Evolutionary conservation across 64 coral and sea anemone species (phyloP), one percentile per base, ranked within the genome.

Genomic region (Porites lutea): DNA sequence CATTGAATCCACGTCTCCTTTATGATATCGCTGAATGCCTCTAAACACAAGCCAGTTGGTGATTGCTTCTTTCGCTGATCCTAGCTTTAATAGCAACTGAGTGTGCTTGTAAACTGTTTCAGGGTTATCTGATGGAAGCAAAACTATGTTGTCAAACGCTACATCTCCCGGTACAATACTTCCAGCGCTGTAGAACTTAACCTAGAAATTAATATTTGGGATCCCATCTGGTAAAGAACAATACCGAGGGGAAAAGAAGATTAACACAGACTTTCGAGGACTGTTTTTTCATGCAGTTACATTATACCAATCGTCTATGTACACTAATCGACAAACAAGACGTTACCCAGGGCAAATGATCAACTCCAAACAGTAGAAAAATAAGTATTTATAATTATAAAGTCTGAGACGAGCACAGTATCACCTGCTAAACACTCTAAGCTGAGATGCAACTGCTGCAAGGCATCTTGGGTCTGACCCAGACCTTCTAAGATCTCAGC

Each of bases 401-500:
- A 37, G 27, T 37, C 27, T 37, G 27, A 37, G 27, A 37, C 27
- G 27, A 37, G 27, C 1, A 37, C 27, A 47, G 72, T 14, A 10
- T 6, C 10, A 84, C 81, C 81, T 84, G 46, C 16, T 18, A 68
- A 84, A 84, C 63, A 84, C 19, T 84, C 81, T 3, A 84, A n/a
- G 20, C 81, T 68, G 47, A 84, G 81, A 68, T 68, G 81, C 81
- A 84, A 84, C 81, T 84, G 81, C 8, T 84, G 63, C 63, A 84
- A 63, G 18, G 81, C 81, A 69, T 84, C 81, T 11, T 84, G 81
- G 81, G 81, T 84, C 81, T 84, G 81, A 84, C 61, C 63, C 81
- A 84, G 81, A 16, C 61, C 63, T 23, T 84, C 81, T 69, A 84
- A 60, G 47, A 84, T 84, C 4, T 61, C 52, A 6, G 81, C 81